Evolutionary conservation across 2,888 invertebrate genomes (phyloP), one percentile per base, ranked within the genome.

Genomic region (Tolmerus cingulatus): DNA sequence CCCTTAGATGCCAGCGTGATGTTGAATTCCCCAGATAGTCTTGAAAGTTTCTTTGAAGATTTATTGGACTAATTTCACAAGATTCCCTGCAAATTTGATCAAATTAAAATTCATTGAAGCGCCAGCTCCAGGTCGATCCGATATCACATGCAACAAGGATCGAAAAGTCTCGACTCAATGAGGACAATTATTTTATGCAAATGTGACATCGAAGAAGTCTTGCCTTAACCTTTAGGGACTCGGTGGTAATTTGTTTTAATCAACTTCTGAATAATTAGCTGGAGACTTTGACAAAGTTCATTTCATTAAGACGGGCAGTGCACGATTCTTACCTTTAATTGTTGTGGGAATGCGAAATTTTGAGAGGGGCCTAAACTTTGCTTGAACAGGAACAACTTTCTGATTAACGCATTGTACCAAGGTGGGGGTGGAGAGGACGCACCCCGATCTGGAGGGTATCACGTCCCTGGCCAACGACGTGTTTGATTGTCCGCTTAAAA

Each of bases 111-210:
- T 84, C 84, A 74, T 84, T 84, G 84, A 84, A 84, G 74, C 74
- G 19, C 55, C 51, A 30, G n/a, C 43, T 16, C 34, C 34, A 30
- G 23, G 34, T 30, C 66, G 57, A 82, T 55, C 74, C 76, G 82
- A 87, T 88, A 87, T 88, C 87, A 84, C 84, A 87, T 84, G 84
- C 87, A 84, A 84, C 84, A 84, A 82, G 77, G 74, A 74, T 57
- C 46, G 74, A 82, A 55, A 86, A 51, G 78, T 86, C 74, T 87
- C 76, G 86, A 81, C 57, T 78, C 81, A 87, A 81, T 86, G 86
- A 43, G 87, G 87, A 88, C 87, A 88, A 88, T 88, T 88, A 88
- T 87, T 87, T 88, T 88, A 88, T 88, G 88, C 88, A 88, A 88
- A 88, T 88, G 34, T 37, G 57, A 55, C 78, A 55, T 86, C 76